Evolutionary conservation across 2,797 vertebrate genomes (phyloP).

Genomic region (Poecilia wingei): DNA sequence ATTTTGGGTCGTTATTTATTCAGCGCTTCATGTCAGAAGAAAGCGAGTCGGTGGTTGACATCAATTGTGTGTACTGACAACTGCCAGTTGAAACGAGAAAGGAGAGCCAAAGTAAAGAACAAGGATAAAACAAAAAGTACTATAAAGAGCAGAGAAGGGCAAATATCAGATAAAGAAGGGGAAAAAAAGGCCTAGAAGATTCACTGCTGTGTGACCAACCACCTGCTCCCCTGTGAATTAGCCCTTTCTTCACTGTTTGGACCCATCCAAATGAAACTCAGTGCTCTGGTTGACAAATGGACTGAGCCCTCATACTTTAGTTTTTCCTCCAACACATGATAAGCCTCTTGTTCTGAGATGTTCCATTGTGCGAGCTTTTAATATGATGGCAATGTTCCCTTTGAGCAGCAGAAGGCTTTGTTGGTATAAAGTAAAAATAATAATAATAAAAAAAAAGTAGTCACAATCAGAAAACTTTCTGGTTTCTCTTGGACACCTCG

Average conservation of each 20-base stretch:
- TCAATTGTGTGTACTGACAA: conserved; percentile 56
- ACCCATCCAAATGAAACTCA: conserved; percentile 70
- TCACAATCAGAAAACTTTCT: conserved; percentile 39
- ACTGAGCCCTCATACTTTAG: conserved; percentile 53
- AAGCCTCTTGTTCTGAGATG: conserved; percentile 59
- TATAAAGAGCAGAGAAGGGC: conserved; percentile 43
- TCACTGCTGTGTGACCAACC: conserved; percentile 64
- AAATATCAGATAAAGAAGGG: conserved; percentile 59
- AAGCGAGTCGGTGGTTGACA: conserved; percentile 44
- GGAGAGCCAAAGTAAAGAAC: conserved; percentile 37
- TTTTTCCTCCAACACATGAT: conserved; percentile 47
- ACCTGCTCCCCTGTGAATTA: conserved; percentile 77
- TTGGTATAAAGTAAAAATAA: conserved; percentile 15
- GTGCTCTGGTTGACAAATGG: conserved; percentile 66
- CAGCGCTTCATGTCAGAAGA: conserved; percentile 43
- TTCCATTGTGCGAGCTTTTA: conserved; percentile 52
- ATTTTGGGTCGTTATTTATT: conserved; percentile 30
- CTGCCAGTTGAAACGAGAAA: conserved; percentile 68
- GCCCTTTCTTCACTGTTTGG: conserved; percentile 76
- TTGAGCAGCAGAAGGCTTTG: conserved; percentile 25
- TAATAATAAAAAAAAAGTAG: neutral
- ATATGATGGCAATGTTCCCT: conserved; percentile 48
- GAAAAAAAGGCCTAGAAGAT: conserved; percentile 41
- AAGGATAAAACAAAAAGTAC: conserved; percentile 46
- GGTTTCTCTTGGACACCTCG: conserved; percentile 36